These are phyloP conservation scores for Drosophila bocki DNA, from an alignment of 1,140 invertebrate species.

Conservation along the genomic window DNA sequence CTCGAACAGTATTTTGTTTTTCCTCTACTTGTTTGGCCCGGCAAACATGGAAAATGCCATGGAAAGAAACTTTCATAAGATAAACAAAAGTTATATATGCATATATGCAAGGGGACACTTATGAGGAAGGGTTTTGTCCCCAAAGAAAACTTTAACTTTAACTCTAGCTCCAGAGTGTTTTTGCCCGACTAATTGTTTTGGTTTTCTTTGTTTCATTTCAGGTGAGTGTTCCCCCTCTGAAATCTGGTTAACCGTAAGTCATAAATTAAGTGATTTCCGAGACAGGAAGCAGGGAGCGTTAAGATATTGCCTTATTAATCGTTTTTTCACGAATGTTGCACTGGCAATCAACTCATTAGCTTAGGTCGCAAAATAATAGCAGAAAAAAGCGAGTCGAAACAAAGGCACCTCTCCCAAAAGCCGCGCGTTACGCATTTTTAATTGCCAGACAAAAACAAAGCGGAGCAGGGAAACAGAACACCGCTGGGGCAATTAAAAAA, in stretches of 20 bases:
- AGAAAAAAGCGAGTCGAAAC: conserved; percentile 33
- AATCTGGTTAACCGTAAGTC: conserved; percentile 43
- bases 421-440: conserved; percentile 80
- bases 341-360: conserved; percentile 59
- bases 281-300: conserved; percentile 52
- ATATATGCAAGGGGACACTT: conserved; percentile 38
- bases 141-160: background rate
- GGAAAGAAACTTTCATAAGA: conserved; percentile 52
- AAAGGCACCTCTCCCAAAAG: conserved; percentile 51
- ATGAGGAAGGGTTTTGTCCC: conserved; percentile 14
- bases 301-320: conserved; percentile 20
- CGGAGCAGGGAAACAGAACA: conserved; percentile 21
- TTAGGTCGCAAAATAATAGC: conserved; percentile 18
- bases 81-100: conserved; percentile 54
- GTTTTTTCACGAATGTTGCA: conserved; percentile 19
- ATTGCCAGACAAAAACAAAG: conserved; percentile 61
- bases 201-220: conserved; percentile 42
- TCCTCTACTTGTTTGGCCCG: conserved; percentile 7
- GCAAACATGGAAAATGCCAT: conserved; percentile 52
- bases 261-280: conserved; percentile 30
- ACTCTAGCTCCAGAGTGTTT: background rate
- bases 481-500: conserved; percentile 70
- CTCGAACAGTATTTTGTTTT: conserved; percentile 44
- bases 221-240: conserved; percentile 36
- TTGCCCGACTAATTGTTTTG: conserved; percentile 31